Base-by-base conservation (phyloP, 1,140 invertebrate genomes). In the Rhynchophorus ferrugineus region DNA sequence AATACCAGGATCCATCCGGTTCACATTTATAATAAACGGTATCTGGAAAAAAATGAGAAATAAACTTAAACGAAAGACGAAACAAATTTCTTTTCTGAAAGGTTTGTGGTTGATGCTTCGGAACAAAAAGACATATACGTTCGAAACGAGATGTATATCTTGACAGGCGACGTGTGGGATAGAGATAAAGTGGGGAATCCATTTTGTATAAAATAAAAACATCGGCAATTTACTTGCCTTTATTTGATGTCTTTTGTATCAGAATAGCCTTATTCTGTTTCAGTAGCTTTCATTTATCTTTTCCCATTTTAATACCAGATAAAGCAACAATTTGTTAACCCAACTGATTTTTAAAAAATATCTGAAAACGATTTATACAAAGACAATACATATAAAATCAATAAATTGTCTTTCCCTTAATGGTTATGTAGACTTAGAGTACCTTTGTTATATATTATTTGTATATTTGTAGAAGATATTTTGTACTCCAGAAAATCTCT, bases 21-120 rank as follows among this genome's bases (percentile, higher is more conserved):
- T 74, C 76, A 57, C 80, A 83, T 52, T 71, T 78, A 68, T 78
- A 81, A 71, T 77, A 79, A 41, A 78, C 80, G 59, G 66, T 70
- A 61, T 79, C 80, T 83, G 70, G 3, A 69, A 62, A 39, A 41
- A 56, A 53, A 35, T n/a, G n/a, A 57, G 53, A 35, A 9, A 35
- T 20, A 45, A 29, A 19, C 17, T 16, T 17, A 1, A 3, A n/a
- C 11, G 41, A 43, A n/a, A 43, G 17, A 20, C 19, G 19, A 19
- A 3, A 19, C 8, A 11, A 2, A 19, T 21, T 43, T 2, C 16
- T 19, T 6, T 43, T 8, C 41, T n/a, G 3, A 2, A 43, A 6
- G 24, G 5, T 6, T 29, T 29, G 24, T 29, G 24, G 11, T 29
- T 29, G 5, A 29, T 11, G 24, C 24, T 11, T 29, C 11, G 5